phyloP scores from a whole-genome alignment of 2,797 vertebrate species.

The Falco naumanni region DNA sequence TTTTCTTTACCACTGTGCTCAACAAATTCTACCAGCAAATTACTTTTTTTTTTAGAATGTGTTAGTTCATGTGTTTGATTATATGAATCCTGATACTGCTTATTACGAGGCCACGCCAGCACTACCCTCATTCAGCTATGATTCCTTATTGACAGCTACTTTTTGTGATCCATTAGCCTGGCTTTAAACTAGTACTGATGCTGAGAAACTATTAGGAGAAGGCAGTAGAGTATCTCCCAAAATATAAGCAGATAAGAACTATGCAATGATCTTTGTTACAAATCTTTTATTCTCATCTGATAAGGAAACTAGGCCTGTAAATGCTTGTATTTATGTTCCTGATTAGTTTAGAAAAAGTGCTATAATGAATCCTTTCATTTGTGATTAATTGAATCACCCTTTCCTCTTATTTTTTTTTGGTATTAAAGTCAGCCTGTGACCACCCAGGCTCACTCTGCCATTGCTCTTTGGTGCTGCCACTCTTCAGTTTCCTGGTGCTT shows the following conservation, averaged over 20 bases:
- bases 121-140: background rate
- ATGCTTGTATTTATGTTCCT: background rate
- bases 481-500: no score
- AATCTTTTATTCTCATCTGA: background rate
- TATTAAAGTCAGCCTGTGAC: no score
- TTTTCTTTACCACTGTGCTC: no score
- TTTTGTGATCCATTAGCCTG: background rate
- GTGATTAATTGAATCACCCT: no score
- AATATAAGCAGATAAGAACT: background rate
- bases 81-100: background rate
- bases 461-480: no score
- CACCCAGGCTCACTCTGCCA: no score
- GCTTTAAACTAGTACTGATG: background rate
- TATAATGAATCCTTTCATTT: background rate
- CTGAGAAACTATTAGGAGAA: background rate
- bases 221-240: background rate
- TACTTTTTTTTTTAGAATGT: background rate
- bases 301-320: background rate
- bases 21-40: no score
- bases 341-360: background rate
- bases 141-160: background rate
- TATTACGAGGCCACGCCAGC: no score
- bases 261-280: background rate
- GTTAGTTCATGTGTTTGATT: background rate
- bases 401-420: no score